Base-by-base conservation (phyloP, 2,888 invertebrate species). In the Zhengitettix transpicula region DNA sequence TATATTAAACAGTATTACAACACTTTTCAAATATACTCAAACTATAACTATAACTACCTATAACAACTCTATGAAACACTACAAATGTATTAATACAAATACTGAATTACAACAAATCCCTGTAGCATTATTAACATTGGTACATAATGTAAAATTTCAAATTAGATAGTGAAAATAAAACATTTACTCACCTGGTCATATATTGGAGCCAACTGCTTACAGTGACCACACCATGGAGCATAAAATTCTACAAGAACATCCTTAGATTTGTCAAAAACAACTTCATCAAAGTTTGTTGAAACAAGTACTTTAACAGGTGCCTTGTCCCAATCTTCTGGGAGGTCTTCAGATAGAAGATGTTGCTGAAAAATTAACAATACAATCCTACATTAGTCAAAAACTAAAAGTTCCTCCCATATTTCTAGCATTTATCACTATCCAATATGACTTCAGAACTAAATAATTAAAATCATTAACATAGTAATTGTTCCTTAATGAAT, bases 211-310 rank as follows among this genome's bases (percentile, higher is more conserved):
- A 99, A 80, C 74, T 97, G 93, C 73, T 98, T 97, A 84, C 98
- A 99, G 75, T 99, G 98, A 63, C 95, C 96, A 77, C 91, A 92
- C 98, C 98, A 98, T 63, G 98, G 97, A 58, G 97, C 97, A 76
- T 97, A 99, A 80, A 99, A 99, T 79, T 99, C 98, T 65, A 99
- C 97, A 61, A 99, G 82, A 57, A 98, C 99, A 70, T 86, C 85
- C 79, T 97, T 98, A 66, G 75, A 78, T 68, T 81, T 80, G 74
- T 98, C 88, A 65, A 89, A 81, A 57, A 85, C 99, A 66, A 99
- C 88, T 66, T 87, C 85, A 68, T 93, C 91, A 74, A 99, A 99
- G 81, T 99, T 99, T 72, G 85, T 87, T 65, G 96, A 87, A 60
- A 97, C 97, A 61, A 99, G 82, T 55, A 75, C 75, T 78, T 96